These are phyloP conservation scores for Hirtodrosophila confusa DNA, from an alignment of 2,888 invertebrate genomes.

Conservation along the genomic window DNA sequence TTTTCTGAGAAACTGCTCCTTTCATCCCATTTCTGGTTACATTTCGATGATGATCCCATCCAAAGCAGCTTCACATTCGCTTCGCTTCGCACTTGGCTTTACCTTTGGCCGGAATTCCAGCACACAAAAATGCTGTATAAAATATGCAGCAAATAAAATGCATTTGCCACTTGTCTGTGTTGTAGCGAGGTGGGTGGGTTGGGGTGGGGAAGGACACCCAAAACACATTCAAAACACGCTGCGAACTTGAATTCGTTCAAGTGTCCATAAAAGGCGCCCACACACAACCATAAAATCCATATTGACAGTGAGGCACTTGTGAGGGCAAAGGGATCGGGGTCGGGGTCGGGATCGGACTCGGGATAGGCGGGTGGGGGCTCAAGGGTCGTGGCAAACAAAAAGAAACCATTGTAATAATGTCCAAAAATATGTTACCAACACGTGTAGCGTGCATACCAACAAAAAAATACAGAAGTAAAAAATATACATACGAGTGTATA, in stretches of 20 bases:
- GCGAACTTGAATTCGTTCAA: slow-evolving; percentile 72
- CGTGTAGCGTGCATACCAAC: slow-evolving; percentile 61
- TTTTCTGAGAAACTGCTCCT: no score
- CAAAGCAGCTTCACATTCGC: slow-evolving; percentile 14
- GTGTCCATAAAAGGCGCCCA: slow-evolving; percentile 61
- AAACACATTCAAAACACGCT: slow-evolving; percentile 70
- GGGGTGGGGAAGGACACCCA: slow-evolving; percentile 27
- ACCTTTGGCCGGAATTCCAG: slow-evolving; percentile 39
- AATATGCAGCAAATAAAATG: slow-evolving; percentile 72
- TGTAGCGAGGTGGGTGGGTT: background rate
- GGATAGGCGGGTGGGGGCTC: slow-evolving; percentile 1
- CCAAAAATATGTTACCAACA: slow-evolving; percentile 78
- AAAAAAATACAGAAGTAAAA: slow-evolving; percentile 35
- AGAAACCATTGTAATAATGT: slow-evolving; percentile 74
- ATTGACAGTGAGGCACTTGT: slow-evolving; percentile 54
- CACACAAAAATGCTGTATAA: slow-evolving; percentile 32
- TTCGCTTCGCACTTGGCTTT: slow-evolving; percentile 55
- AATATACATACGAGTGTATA: slow-evolving; percentile 31
- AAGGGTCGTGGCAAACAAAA: slow-evolving; percentile 38
- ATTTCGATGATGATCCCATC: slow-evolving; percentile 22
- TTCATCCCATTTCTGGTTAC: slow-evolving; percentile 1
- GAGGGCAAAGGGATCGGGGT: background rate
- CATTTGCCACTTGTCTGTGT: slow-evolving; percentile 60
- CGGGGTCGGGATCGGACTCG: no score
- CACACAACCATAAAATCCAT: slow-evolving; percentile 56